Percentiles rank a stretch among this genome's conserved stretches.
Conservation (phyloP, 2,113 vertebrate species). For the Microcebus jonahi region DNA sequence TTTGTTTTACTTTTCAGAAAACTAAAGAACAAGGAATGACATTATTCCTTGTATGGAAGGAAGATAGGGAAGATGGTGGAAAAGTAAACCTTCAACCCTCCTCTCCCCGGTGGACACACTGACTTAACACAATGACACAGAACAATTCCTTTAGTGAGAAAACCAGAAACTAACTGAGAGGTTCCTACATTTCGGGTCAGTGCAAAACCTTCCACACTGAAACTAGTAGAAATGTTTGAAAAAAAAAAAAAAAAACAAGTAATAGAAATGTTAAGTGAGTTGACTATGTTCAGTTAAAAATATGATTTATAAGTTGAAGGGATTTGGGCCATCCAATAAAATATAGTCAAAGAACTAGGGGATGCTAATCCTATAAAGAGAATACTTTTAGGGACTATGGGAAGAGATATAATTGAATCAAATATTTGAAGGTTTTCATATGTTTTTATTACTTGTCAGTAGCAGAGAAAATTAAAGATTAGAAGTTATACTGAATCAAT, state of each 20-base stretch:
- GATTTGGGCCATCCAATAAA: background rate
- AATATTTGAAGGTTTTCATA: background rate
- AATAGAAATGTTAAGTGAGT: background rate
- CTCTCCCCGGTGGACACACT: background rate
- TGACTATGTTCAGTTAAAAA: background rate
- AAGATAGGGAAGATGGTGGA: background rate
- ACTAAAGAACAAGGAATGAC: background rate
- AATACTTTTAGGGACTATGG: background rate
- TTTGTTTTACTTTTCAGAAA: background rate
- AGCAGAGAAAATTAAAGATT: background rate
- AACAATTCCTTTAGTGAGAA: background rate
- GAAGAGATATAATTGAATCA: background rate
- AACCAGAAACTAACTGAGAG: background rate
- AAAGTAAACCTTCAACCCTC: background rate
- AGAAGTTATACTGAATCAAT: background rate
- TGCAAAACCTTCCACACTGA: background rate
- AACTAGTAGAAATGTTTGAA: background rate
- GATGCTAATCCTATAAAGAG: background rate
- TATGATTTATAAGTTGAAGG: background rate
- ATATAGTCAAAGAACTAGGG: background rate
- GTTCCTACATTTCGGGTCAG: background rate
- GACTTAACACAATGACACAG: background rate
- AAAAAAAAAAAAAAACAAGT: background rate
- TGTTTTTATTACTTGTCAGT: background rate
- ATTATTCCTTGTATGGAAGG: background rate